Conservation (phyloP, 2,888 invertebrate genomes). For the Thyatira batis region DNA sequence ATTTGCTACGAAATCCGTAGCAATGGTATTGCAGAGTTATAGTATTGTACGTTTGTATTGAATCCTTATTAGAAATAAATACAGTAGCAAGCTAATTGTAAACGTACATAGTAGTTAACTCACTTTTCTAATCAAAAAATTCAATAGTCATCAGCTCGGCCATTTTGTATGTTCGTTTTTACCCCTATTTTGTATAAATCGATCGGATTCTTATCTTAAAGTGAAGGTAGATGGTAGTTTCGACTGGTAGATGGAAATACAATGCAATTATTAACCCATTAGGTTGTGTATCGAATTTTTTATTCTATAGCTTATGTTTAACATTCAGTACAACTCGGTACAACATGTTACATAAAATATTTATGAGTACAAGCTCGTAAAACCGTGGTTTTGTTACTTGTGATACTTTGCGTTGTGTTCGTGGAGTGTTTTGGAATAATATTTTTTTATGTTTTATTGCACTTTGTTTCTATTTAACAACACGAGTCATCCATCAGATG, state of each 20-base stretch:
- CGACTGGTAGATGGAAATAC: slow-evolving; percentile 21
- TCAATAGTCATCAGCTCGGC: background rate
- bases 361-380: background rate
- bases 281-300: slow-evolving; percentile 11
- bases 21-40: background rate
- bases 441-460: background rate
- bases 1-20: slow-evolving; percentile 7
- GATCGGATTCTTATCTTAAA: slow-evolving; percentile 31
- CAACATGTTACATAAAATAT: background rate
- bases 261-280: slow-evolving; percentile 42
- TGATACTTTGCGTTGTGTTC: background rate
- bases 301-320: background rate
- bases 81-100: background rate
- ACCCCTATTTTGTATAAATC: background rate
- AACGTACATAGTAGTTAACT: background rate
- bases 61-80: background rate
- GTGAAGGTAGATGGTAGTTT: slow-evolving; percentile 15
- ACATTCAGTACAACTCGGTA: background rate
- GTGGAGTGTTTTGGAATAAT: background rate
- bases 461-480: background rate
- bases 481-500: background rate
- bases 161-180: background rate
- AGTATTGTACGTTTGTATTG: background rate
- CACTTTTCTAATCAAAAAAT: background rate
- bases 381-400: background rate